These are phyloP conservation scores for Leucophenga maculata DNA, from an alignment of 2,888 invertebrate genomes.

Conservation along the genomic window DNA sequence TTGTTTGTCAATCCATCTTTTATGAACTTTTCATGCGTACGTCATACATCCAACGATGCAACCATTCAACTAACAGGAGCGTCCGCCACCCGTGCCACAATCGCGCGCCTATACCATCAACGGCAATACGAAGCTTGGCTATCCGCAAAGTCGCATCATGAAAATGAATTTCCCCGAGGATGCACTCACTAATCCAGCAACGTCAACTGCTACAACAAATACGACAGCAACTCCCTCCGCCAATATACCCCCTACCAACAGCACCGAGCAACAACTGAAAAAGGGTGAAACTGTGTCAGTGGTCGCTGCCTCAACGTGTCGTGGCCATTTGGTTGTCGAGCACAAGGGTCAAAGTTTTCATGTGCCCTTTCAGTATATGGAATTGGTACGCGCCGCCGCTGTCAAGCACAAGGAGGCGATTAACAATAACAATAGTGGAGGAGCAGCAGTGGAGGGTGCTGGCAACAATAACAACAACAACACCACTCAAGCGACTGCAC, in stretches of 20 bases:
- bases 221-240: constrained; percentile 45
- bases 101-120: constrained; percentile 91
- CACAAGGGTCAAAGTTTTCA: constrained; percentile 82
- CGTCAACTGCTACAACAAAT: constrained; percentile 42
- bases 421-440: constrained; percentile 33
- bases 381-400: constrained; percentile 57
- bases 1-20: constrained; percentile 29
- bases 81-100: constrained; percentile 93
- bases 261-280: constrained; percentile 74
- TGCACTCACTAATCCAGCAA: constrained; percentile 64
- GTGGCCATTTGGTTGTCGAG: constrained; percentile 91
- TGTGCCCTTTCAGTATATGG: constrained; percentile 88
- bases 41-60: constrained; percentile 34
- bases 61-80: constrained; percentile 76
- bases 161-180: constrained; percentile 88
- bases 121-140: constrained; percentile 91
- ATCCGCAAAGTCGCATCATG: constrained; percentile 93
- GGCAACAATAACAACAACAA: constrained; percentile 28
- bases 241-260: constrained; percentile 20
- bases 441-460: constrained; percentile 29
- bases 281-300: constrained; percentile 91
- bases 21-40: constrained; percentile 30
- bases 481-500: background rate
- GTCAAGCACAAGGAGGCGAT: background rate
- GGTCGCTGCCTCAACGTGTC: constrained; percentile 87